Base-by-base conservation (phyloP, 2,888 invertebrate genomes). In the Peribatodes rhomboidaria region DNA sequence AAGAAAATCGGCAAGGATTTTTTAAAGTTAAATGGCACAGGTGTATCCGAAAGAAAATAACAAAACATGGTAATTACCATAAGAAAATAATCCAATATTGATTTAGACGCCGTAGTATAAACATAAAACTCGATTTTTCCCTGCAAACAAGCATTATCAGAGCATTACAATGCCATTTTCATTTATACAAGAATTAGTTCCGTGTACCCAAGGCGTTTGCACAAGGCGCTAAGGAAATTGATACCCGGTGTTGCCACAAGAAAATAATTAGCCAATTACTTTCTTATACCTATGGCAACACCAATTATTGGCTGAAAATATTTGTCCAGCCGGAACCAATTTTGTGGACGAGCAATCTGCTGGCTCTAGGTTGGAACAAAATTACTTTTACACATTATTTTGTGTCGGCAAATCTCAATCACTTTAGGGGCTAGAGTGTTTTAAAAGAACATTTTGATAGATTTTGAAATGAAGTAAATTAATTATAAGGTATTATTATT, bases 281-380 rank as follows among this genome's bases (percentile, higher is more conserved):
- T 58, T 39, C 59, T 54, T 58, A 33, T 46, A 57, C 44, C 18
- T 58, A 58, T 54, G 53, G 47, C 47, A 58, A 58, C 47, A 62
- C 59, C 67, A 69, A 69, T 69, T 56, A 69, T 50, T 49, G 6
- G 37, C 52, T n/a, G 55, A 59, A 67, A 67, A 69, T 69, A 69
- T 69, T 69, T 69, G 57, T 42, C 35, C 14, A 37, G 18, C 46
- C 18, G 39, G 49, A 62, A 67, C 35, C 67, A 54, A 69, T 69
- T 65, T 65, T 14, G 41, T 55, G 53, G 47, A 68, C 65, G 63
- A 69, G 64, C 62, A 67, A 69, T 54, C 63, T 62, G 61, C 33
- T 13, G 11, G 49, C 9, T 9, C 2, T 20, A 18, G 22, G 41
- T 55, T n/a, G n/a, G 27, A 4, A 27, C 18, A 18, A 20, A 42